phyloP scores from a whole-genome alignment of 1,140 invertebrate species.

The Drosophila yakuba region DNA sequence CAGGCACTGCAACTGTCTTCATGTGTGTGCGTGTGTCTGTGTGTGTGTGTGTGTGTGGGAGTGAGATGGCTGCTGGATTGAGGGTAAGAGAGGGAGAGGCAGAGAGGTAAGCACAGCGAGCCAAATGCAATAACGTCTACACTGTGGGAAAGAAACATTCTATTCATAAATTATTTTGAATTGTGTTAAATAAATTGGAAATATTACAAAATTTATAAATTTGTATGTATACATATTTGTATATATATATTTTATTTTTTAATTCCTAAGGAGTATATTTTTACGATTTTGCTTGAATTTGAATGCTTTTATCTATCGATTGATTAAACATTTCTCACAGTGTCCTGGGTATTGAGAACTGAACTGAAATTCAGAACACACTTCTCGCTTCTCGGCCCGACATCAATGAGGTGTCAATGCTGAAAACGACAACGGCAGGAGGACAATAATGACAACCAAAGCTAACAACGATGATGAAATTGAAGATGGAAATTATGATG shows the following conservation, averaged over 20 bases:
- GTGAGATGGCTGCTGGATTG: background rate
- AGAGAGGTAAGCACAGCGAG: constrained; percentile 5
- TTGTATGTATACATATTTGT: no score
- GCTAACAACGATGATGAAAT: constrained; percentile 48
- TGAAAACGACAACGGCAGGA: constrained; percentile 12
- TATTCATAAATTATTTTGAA: no score
- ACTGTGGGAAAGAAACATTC: background rate
- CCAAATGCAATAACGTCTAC: constrained; percentile 70
- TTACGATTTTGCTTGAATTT: background rate
- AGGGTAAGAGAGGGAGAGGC: background rate
- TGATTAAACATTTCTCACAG: background rate
- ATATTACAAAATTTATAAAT: no score
- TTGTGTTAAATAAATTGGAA: no score
- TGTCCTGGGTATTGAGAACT: constrained; percentile 10
- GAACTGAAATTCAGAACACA: no score
- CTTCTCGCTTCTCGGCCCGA: constrained; percentile 3
- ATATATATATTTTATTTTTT: no score
- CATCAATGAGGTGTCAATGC: constrained; percentile 58
- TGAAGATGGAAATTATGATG: constrained; percentile 10
- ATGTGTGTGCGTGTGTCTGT: constrained; percentile 12
- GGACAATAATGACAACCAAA: constrained; percentile 61
- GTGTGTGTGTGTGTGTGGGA: constrained; percentile 3
- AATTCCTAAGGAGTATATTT: no score
- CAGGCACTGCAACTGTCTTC: constrained; percentile 47
- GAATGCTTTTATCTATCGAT: background rate